phyloP scores from a whole-genome alignment of 1,140 invertebrate genomes.

The Temnothorax nylanderi region DNA sequence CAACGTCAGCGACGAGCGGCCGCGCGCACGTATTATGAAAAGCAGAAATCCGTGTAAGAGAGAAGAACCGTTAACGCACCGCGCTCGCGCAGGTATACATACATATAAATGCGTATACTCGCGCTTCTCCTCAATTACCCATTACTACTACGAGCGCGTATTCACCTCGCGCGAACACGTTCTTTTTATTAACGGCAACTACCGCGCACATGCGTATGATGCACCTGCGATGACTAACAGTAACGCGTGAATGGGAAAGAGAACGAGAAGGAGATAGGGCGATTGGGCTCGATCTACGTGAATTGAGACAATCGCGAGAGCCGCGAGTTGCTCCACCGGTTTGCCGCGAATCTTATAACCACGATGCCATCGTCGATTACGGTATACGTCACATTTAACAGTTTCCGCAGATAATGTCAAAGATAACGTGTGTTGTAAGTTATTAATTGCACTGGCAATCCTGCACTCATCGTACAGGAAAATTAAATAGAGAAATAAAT shows the following conservation, averaged over 20 bases:
- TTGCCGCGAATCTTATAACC: slow-evolving; percentile 6
- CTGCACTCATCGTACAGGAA: too few relatives aligned
- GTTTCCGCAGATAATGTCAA: neutral
- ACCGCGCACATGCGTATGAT: slow-evolving; percentile 55
- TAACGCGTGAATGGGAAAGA: slow-evolving; percentile 33
- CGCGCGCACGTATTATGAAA: slow-evolving; percentile 45
- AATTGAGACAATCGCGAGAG: slow-evolving; percentile 47
- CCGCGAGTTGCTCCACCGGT: slow-evolving; percentile 16
- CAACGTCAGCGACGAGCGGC: slow-evolving; percentile 28
- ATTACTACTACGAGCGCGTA: slow-evolving; percentile 22
- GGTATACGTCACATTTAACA: slow-evolving; percentile 19
- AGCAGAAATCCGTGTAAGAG: slow-evolving; percentile 54
- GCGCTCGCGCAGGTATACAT: slow-evolving; percentile 30
- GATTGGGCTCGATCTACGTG: slow-evolving; percentile 13
- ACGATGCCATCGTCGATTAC: neutral
- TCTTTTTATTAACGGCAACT: slow-evolving; percentile 68
- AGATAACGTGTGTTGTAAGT: neutral
- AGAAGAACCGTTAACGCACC: slow-evolving; percentile 61
- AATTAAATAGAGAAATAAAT: neutral
- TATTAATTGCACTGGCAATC: neutral
- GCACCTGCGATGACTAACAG: slow-evolving; percentile 73
- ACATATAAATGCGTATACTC: neutral
- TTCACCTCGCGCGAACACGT: slow-evolving; percentile 39
- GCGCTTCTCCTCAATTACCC: slow-evolving; percentile 55
- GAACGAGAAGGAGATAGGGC: slow-evolving; percentile 10